phyloP scores from a whole-genome alignment of 2,888 invertebrate genomes.

The Priocnemis perturbator region DNA sequence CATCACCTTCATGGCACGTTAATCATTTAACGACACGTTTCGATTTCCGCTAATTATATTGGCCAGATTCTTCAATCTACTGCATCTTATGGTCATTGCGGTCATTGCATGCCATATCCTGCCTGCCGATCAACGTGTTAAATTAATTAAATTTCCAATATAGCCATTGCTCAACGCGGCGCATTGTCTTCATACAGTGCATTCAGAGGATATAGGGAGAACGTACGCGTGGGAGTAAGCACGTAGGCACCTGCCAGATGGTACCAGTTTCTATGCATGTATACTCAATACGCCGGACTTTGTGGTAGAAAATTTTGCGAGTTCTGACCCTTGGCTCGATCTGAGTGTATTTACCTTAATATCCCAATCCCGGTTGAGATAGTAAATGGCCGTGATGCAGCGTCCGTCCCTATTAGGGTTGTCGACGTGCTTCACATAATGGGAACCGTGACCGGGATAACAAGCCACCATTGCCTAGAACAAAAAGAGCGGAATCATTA shows the following conservation, averaged over 20 bases:
- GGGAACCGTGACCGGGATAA: conserved; percentile 95
- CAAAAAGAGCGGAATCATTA: conserved; percentile 32
- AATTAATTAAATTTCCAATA: conserved; percentile 19
- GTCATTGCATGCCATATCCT: too few species aligned
- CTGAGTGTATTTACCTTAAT: conserved; percentile 78
- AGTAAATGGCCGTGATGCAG: conserved; percentile 98
- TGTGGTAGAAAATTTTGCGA: too few species aligned
- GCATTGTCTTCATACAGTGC: too few species aligned
- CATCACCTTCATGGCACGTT: neutral
- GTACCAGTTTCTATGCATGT: too few species aligned
- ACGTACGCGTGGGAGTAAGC: conserved; percentile 25
- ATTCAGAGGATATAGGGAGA: too few species aligned
- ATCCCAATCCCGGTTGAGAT: conserved; percentile 96
- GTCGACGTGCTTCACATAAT: conserved; percentile 98
- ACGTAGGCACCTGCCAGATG: conserved; percentile 34
- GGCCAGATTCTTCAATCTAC: neutral
- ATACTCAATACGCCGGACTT: too few species aligned
- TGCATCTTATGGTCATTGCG: conserved; percentile 15
- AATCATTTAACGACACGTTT: neutral
- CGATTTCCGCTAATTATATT: neutral
- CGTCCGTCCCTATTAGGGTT: conserved; percentile 98
- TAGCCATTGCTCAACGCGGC: conserved; percentile 33
- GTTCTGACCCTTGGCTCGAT: too few species aligned
- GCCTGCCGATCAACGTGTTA: conserved; percentile 8
- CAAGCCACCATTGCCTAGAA: conserved; percentile 98